Evolutionary conservation across 92 coral and sea anemone species (phyloP), one percentile per base, ranked within the genome.

Genomic region (Hydrozoanthus gracilis): DNA sequence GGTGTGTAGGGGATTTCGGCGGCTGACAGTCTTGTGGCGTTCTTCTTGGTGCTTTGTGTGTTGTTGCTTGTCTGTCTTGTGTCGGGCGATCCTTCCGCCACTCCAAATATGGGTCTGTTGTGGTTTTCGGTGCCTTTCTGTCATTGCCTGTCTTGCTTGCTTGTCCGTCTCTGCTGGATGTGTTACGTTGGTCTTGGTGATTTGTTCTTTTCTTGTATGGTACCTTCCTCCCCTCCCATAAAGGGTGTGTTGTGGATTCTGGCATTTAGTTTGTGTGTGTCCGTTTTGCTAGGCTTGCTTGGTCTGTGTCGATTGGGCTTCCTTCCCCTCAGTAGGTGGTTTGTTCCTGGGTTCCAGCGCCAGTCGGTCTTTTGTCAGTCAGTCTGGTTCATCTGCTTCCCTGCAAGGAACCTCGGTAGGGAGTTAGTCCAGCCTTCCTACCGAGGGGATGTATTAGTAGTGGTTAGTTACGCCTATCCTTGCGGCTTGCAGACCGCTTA

Each of bases 1-100:
- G 35, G 71, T 66, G 71, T 66, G 18, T 66, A 66, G 71, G 71
- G 71, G 71, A 66, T 66, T 66, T 39, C 71, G 18, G 71, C 71
- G 71, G 3, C 71, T 39, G 71, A 18, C 35, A n/a, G n/a, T n/a
- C n/a, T n/a, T n/a, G n/a, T n/a, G n/a, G n/a, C n/a, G 58, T 52
- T 52, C 58, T 52, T 52, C 58, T 52, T 52, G 58, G 58, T 52
- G 58, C 58, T 52, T 52, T 52, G 58, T 52, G 58, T 52, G 58
- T 52, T 52, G 58, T 52, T 52, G 58, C 58, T 52, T 52, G 58
- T 52, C 58, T 52, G 58, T 52, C 58, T 0, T 52, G 58, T 52
- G 58, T 52, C 58, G 58, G 58, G 58, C 58, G 58, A 52, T 52
- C 58, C 58, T 52, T 52, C 58, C 58, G 58, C 58, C 58, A 52